Percentiles rank a stretch among this genome's conserved stretches.
These are phyloP conservation scores for Gari tellinella DNA, from an alignment of 2,888 invertebrate species.

Conservation along the genomic window DNA sequence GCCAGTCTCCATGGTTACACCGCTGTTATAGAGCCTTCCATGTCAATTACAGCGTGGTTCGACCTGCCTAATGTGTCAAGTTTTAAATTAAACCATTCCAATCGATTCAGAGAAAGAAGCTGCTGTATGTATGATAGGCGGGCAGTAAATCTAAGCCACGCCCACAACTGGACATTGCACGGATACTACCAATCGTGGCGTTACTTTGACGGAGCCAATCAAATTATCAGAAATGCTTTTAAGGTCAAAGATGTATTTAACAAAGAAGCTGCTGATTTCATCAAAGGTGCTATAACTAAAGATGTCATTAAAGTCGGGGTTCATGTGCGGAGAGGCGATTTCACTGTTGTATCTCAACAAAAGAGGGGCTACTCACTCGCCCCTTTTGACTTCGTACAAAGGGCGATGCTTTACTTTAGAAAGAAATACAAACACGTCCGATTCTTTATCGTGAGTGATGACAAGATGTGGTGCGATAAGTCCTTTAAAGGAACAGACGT, in stretches of 20 bases:
- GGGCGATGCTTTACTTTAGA: conserved; percentile 63
- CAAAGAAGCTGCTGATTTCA: conserved; percentile 29
- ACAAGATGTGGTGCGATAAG: conserved; percentile 58
- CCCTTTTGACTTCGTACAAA: conserved; percentile 49
- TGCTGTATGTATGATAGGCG: conserved; percentile 47
- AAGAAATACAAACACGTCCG: conserved; percentile 43
- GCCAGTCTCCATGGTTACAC: conserved; percentile 57
- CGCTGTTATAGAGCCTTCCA: conserved; percentile 40
- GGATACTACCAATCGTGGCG: conserved; percentile 74
- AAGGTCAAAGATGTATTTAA: conserved; percentile 49
- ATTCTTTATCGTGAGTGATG: conserved; percentile 68
- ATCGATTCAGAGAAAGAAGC: conserved; percentile 28
- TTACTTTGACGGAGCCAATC: conserved; percentile 59
- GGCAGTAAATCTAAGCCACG: conserved; percentile 35
- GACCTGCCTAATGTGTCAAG: conserved; percentile 36
- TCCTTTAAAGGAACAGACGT: conserved; percentile 51
- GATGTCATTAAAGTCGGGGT: conserved; percentile 39
- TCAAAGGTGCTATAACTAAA: conserved; percentile 16
- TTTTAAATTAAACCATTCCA: conserved; percentile 22
- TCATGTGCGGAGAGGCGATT: conserved; percentile 68
- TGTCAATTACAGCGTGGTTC: conserved; percentile 52
- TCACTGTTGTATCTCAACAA: conserved; percentile 24
- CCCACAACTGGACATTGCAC: conserved; percentile 61
- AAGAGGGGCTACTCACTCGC: conserved; percentile 65
- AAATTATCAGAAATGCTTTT: conserved; percentile 52